phyloP scores from a whole-genome alignment of 2,888 invertebrate genomes.

The Linnaemya tessellans region DNA sequence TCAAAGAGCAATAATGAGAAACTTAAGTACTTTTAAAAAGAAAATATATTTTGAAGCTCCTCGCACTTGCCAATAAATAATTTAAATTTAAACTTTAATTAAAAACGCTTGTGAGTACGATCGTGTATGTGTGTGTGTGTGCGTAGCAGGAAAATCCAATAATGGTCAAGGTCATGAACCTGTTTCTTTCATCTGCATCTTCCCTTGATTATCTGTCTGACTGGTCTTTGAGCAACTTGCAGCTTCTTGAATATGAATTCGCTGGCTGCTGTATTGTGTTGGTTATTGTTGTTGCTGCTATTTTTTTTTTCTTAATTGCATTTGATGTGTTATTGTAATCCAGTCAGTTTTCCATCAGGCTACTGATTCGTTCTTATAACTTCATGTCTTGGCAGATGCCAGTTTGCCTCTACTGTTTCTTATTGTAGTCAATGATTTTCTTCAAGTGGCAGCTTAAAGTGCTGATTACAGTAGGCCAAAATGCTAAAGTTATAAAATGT shows the following conservation, averaged over 20 bases:
- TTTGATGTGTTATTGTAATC: not conserved
- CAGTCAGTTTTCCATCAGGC: conserved; percentile 15
- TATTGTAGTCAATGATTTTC: not conserved
- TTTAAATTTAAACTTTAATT: conserved; percentile 25
- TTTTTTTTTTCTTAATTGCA: not conserved
- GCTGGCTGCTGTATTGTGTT: conserved; percentile 12
- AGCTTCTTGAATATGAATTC: conserved; percentile 1
- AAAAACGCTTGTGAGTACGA: not conserved
- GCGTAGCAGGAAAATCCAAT: conserved; percentile 38
- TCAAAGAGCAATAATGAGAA: conserved; percentile 5
- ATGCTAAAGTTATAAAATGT: too few relatives aligned
- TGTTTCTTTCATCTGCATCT: conserved; percentile 30
- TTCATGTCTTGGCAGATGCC: conserved; percentile 24
- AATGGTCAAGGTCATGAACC: conserved; percentile 74
- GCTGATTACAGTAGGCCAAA: not conserved
- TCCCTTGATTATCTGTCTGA: conserved; percentile 27
- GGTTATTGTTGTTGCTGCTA: not conserved
- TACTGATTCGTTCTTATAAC: not conserved
- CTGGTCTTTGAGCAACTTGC: conserved; percentile 10
- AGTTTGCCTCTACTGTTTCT: not conserved
- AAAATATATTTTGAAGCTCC: not conserved
- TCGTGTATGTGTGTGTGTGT: not conserved
- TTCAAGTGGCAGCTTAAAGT: conserved; percentile 10
- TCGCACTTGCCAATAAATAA: not conserved
- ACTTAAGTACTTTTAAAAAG: not conserved